A percentile compares a stretch with the other conserved stretches of the same genome.
phyloP scores from a whole-genome alignment of 2,113 vertebrate genomes.

The Pachyramphus minor region DNA sequence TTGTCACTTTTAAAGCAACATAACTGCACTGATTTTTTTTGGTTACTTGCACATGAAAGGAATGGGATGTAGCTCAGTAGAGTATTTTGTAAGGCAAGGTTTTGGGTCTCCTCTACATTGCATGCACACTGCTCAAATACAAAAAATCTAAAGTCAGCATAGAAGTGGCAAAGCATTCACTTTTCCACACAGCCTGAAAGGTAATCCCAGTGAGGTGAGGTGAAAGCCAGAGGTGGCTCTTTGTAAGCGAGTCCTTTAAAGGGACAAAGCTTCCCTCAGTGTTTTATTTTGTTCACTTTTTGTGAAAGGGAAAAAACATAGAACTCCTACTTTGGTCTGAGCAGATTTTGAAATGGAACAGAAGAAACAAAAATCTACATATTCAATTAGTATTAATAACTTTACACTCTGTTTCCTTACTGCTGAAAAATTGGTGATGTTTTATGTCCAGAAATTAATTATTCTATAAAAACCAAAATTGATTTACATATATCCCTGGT shows the following conservation, averaged over 20 bases:
- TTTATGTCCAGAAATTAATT: neutral
- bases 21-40: neutral
- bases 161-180: neutral
- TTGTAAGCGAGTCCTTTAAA: neutral
- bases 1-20: neutral
- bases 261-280: neutral
- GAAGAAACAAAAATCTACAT: neutral
- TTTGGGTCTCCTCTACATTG: neutral
- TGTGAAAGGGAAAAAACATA: fast-evolving
- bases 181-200: neutral
- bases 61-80: neutral
- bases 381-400: neutral
- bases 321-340: neutral
- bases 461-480: neutral
- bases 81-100: neutral
- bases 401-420: neutral
- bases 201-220: neutral
- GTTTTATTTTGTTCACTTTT: neutral
- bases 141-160: neutral
- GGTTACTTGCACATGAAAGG: neutral
- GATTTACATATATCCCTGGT: neutral
- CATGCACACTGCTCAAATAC: neutral
- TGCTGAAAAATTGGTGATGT: neutral
- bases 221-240: neutral
- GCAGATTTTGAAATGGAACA: neutral